Percentiles rank a stretch among this genome's conserved stretches.
Evolutionary conservation across 2,797 vertebrate genomes (phyloP).

Genomic region (Molossus molossus): DNA sequence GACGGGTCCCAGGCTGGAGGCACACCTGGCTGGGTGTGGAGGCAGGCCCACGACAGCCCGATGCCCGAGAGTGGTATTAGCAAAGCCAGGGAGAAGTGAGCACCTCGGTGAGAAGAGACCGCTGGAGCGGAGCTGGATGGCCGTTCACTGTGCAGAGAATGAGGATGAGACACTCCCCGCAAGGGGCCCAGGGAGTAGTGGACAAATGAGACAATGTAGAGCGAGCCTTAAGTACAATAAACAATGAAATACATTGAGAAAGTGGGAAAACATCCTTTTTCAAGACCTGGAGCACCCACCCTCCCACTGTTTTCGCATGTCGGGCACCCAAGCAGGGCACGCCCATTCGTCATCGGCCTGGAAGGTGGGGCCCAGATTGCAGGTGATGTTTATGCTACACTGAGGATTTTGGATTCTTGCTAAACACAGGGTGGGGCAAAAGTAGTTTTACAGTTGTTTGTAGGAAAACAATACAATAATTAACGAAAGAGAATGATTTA

Average conservation of each 20-base stretch:
- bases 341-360: not conserved
- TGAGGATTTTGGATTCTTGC: not conserved
- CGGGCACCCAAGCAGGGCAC: not conserved
- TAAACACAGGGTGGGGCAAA: not conserved
- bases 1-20: not conserved
- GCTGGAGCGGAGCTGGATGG: not conserved
- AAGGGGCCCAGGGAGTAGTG: not conserved
- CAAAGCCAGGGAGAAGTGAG: not conserved
- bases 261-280: not conserved
- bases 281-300: not conserved
- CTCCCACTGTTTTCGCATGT: not conserved
- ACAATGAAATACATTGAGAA: not conserved
- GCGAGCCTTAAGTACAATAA: not conserved
- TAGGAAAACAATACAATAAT: no score
- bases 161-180: not conserved
- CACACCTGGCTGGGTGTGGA: not conserved
- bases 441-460: not conserved
- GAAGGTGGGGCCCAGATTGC: not conserved
- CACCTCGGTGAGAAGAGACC: not conserved
- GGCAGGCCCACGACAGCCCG: no score
- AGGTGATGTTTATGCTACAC: not conserved
- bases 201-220: not conserved
- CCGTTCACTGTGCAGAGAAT: not conserved
- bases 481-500: no score
- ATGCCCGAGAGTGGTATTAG: not conserved